Base-by-base conservation (phyloP, 2,113 vertebrate species). In the Zosterops pallidus region DNA sequence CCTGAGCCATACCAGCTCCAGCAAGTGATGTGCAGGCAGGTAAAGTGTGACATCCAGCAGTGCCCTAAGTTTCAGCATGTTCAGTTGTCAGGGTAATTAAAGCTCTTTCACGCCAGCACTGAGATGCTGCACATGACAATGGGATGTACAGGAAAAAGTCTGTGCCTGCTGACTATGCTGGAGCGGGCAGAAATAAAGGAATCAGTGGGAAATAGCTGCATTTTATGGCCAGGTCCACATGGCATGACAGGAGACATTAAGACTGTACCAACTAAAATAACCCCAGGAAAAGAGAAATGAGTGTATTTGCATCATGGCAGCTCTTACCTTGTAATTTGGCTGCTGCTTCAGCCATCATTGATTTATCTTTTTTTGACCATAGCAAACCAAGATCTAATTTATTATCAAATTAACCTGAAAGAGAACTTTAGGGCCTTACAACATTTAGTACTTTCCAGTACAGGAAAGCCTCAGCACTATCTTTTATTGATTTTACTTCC, bases 21-120 rank as follows among this genome's bases (percentile, higher is more conserved):
- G 39, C 65, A 57, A 49, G 41, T 2, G 21, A 63, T 25, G 50
- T 8, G 29, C 14, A 23, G 46, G n/a, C 78, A 74, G 50, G 31
- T 18, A 6, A n/a, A 2, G 0, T 23, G 44, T 37, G 56, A 26
- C 46, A 39, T 15, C 44, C 69, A 50, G 9, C 50, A 47, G 41
- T 3, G 31, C 64, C 82, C 55, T 2, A 13, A 53, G 41, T 55
- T 70, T n/a, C 42, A 57, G 65, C 31, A 9, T 0, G 5, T 47
- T 29, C 53, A 25, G 17, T 5, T 47, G 46, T 16, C 60, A 47
- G 2, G 15, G 50, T 11, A 49, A 90, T 52, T 64, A 53, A 49
- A 83, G 31, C 6, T 57, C 0, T 33, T 29, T 25, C 52, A 23
- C 0, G 0, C 17, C 11, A 52, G 18, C 23, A 0, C 2, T n/a